phyloP scores from a whole-genome alignment of 2,113 vertebrate species.

The Tylochromis polylepis region DNA sequence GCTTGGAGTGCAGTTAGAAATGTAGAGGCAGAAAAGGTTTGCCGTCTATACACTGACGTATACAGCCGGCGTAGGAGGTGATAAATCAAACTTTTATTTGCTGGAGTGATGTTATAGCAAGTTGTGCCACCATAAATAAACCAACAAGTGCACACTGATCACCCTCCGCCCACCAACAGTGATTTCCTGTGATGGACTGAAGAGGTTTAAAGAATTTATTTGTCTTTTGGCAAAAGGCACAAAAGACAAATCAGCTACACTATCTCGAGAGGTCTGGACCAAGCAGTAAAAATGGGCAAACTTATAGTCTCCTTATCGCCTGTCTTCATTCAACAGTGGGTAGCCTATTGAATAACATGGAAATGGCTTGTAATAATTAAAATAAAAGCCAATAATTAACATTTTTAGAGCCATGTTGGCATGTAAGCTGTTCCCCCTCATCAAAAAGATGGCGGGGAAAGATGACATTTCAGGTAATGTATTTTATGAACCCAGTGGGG shows the following conservation, averaged over 20 bases:
- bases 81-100: conserved; percentile 14
- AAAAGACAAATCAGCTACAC: not conserved
- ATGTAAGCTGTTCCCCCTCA: not conserved
- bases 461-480: not conserved
- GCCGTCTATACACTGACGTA: not conserved
- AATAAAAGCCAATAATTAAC: not conserved
- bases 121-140: conserved; percentile 29
- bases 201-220: not conserved
- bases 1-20: not conserved
- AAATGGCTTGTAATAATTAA: not conserved
- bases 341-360: not conserved
- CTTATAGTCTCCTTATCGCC: not conserved
- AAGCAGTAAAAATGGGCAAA: not conserved
- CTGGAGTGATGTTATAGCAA: not conserved
- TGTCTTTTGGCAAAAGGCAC: not conserved
- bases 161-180: not conserved
- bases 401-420: not conserved
- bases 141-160: not conserved
- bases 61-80: conserved; percentile 4
- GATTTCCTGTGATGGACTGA: not conserved
- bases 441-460: not conserved
- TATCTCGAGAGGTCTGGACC: not conserved
- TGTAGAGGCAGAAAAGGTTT: not conserved
- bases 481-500: not conserved
- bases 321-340: not conserved